A percentile compares a stretch with the other conserved stretches of the same genome.
These are phyloP conservation scores for Amblyteles armatorius DNA, from an alignment of 2,888 invertebrate genomes.

Conservation along the genomic window DNA sequence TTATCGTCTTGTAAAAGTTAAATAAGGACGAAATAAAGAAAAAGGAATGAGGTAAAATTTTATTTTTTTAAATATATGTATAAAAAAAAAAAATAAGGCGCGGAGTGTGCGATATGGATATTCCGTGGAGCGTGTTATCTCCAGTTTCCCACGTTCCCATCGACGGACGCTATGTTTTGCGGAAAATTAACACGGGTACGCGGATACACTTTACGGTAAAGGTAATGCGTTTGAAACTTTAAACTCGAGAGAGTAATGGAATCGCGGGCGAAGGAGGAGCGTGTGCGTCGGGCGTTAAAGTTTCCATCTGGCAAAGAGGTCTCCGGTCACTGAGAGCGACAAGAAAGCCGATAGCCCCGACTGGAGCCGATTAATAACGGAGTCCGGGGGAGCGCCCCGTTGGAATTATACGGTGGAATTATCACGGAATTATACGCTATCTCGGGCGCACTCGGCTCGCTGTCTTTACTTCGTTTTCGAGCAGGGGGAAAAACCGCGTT, in stretches of 20 bases:
- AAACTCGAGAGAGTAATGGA: slow-evolving; percentile 49
- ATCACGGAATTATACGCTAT: slow-evolving; percentile 10
- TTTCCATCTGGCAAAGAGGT: slow-evolving; percentile 26
- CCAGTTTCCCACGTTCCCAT: slow-evolving; percentile 53
- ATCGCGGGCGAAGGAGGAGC: slow-evolving; percentile 30
- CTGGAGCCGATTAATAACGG: slow-evolving; percentile 39
- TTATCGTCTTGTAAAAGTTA: slow-evolving; percentile 2
- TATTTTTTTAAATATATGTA: no score
- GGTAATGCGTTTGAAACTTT: slow-evolving; percentile 39
- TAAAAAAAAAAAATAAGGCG: slow-evolving; percentile 13
- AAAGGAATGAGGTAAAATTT: background rate
- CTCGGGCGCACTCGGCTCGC: background rate
- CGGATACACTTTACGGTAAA: background rate
- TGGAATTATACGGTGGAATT: slow-evolving; percentile 28
- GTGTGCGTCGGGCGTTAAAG: slow-evolving; percentile 38
- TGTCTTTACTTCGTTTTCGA: slow-evolving; percentile 23
- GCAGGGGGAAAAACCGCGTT: background rate
- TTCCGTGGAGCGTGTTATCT: slow-evolving; percentile 45
- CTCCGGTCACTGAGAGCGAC: slow-evolving; percentile 8
- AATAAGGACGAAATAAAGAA: slow-evolving; percentile 13
- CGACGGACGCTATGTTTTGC: slow-evolving; percentile 43
- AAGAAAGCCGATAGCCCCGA: slow-evolving; percentile 34
- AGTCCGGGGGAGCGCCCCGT: slow-evolving; percentile 27
- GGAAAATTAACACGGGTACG: slow-evolving; percentile 47
- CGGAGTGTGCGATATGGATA: slow-evolving; percentile 43